phyloP scores from a whole-genome alignment of 2,888 invertebrate genomes.

The Geophilus truncorum region DNA sequence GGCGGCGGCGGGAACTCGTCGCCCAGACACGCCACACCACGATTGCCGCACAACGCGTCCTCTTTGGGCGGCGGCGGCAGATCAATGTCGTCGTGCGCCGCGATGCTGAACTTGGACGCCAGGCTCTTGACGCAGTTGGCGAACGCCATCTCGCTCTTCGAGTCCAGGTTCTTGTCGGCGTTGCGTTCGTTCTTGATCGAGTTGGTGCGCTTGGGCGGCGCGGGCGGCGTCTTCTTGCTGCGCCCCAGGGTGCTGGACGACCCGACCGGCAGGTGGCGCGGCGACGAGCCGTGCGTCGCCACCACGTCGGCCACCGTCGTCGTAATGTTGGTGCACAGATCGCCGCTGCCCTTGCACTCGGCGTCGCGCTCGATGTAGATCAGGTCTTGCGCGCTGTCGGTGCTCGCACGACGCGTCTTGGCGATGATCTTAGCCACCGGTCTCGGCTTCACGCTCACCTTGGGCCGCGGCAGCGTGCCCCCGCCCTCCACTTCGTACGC shows the following conservation, averaged over 20 bases:
- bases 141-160: slow-evolving; percentile 46
- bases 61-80: slow-evolving; percentile 36
- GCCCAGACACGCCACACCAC: slow-evolving; percentile 29
- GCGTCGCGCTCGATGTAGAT: slow-evolving; percentile 29
- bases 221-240: slow-evolving; percentile 50
- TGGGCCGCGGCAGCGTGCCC: slow-evolving; percentile 79
- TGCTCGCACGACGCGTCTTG: slow-evolving; percentile 41
- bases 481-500: slow-evolving; percentile 49
- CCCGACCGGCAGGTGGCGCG: not conserved
- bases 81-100: slow-evolving; percentile 30
- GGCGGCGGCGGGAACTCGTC: slow-evolving; percentile 34
- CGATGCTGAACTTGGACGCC: slow-evolving; percentile 39
- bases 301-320: slow-evolving; percentile 12
- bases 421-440: slow-evolving; percentile 68
- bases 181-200: slow-evolving; percentile 45
- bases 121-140: slow-evolving; percentile 47
- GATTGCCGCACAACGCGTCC: not conserved
- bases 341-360: slow-evolving; percentile 28
- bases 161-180: slow-evolving; percentile 37
- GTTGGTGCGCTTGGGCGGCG: slow-evolving; percentile 52
- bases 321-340: slow-evolving; percentile 14
- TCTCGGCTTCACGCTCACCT: slow-evolving; percentile 71
- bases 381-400: slow-evolving; percentile 17
- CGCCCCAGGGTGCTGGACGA: slow-evolving; percentile 41
- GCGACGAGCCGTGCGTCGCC: slow-evolving; percentile 41